Evolutionary conservation across 2,113 vertebrate species (phyloP).

Genomic region (Isichthys henryi): DNA sequence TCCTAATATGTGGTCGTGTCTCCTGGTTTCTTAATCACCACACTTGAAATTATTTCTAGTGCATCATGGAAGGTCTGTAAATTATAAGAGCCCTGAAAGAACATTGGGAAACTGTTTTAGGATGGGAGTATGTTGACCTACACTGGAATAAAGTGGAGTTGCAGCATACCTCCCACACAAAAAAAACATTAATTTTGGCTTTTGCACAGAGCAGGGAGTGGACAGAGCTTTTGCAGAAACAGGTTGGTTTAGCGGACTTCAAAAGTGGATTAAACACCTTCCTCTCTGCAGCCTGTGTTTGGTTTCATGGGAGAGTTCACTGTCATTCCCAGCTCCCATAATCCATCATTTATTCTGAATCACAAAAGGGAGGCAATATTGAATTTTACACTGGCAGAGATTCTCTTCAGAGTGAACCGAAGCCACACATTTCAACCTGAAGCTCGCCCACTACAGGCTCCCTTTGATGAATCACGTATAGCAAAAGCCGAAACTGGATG

Average conservation of each 20-base stretch:
- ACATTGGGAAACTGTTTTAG: background rate
- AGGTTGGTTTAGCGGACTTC: background rate
- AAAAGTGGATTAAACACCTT: background rate
- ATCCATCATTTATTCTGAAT: background rate
- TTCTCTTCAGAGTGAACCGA: background rate
- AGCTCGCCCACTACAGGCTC: background rate
- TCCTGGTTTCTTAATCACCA: background rate
- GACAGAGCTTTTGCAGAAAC: background rate
- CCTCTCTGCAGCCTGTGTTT: background rate
- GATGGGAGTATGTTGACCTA: background rate
- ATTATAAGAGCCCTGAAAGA: background rate
- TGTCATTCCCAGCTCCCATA: background rate
- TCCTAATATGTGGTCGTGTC: background rate
- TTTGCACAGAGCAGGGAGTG: background rate
- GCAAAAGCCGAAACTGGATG: background rate
- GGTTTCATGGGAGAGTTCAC: background rate
- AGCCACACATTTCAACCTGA: background rate
- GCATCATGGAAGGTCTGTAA: background rate
- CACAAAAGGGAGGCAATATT: background rate
- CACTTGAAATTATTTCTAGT: background rate
- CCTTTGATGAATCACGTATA: background rate
- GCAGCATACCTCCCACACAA: background rate
- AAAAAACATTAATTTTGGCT: background rate
- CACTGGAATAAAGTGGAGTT: background rate
- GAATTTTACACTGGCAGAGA: background rate